phyloP scores from a whole-genome alignment of 2,113 vertebrate species.

The Phaethornis superciliosus region DNA sequence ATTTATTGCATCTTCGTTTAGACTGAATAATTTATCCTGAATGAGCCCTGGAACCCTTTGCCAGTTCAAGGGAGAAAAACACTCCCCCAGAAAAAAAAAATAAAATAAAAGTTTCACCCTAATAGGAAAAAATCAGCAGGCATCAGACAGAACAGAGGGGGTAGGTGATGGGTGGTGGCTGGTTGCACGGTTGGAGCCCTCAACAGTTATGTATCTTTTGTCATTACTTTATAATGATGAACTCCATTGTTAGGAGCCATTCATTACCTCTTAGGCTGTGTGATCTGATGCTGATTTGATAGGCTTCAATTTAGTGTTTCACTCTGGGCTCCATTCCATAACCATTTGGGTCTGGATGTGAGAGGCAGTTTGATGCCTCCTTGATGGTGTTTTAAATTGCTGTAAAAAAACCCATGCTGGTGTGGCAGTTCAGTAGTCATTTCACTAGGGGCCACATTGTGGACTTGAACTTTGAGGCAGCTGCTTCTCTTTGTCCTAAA shows the following conservation, averaged over 20 bases:
- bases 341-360: conserved; percentile 73
- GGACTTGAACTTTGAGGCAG: background rate
- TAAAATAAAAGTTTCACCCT: conserved; percentile 34
- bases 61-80: conserved; percentile 9
- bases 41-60: conserved; percentile 22
- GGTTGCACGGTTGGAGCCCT: conserved; percentile 28
- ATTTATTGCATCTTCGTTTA: conserved; percentile 28
- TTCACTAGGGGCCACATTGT: background rate
- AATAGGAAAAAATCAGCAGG: conserved; percentile 21
- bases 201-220: conserved; percentile 24
- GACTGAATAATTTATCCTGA: conserved; percentile 66
- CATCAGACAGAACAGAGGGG: background rate
- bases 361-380: conserved; percentile 75
- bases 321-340: conserved; percentile 79
- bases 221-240: conserved; percentile 60
- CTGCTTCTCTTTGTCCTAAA: background rate
- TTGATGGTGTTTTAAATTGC: conserved; percentile 79
- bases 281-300: conserved; percentile 77
- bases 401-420: conserved; percentile 69
- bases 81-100: background rate
- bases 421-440: conserved; percentile 18
- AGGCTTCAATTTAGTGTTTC: conserved; percentile 79
- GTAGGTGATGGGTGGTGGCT: background rate
- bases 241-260: conserved; percentile 65
- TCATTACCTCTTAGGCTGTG: conserved; percentile 69